Conservation (phyloP, 2,113 vertebrate species). For the Macquaria ambigua region DNA sequence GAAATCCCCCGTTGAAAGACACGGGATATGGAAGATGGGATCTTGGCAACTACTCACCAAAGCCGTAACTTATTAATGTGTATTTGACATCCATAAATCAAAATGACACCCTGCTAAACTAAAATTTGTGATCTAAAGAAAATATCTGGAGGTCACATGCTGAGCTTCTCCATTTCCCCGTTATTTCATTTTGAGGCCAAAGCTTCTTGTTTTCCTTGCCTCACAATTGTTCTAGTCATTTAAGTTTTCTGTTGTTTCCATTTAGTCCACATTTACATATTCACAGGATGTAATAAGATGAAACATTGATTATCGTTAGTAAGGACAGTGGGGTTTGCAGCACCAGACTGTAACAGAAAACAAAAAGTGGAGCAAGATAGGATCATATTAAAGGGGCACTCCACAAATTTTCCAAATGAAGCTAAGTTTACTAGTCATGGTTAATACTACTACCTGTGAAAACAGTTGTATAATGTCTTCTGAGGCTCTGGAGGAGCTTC, state of each 20-base stretch:
- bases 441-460: neutral
- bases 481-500: neutral
- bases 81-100: conserved; percentile 81
- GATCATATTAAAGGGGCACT: neutral
- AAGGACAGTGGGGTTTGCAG: neutral
- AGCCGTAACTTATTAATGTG: conserved; percentile 83
- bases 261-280: conserved; percentile 12
- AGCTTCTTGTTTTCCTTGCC: neutral
- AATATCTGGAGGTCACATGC: conserved; percentile 20
- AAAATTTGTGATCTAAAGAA: conserved; percentile 39
- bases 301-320: neutral
- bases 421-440: too few relatives aligned
- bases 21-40: conserved; percentile 87
- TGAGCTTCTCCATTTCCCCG: conserved; percentile 1
- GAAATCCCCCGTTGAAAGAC: conserved; percentile 88
- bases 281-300: neutral
- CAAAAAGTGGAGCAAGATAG: neutral
- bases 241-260: neutral
- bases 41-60: conserved; percentile 87
- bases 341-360: neutral
- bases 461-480: neutral
- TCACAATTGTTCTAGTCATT: neutral
- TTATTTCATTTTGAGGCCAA: conserved; percentile 10
- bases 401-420: neutral
- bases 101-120: conserved; percentile 51